Base-by-base conservation (phyloP, 1,140 invertebrate species). In the Ips typographus region DNA sequence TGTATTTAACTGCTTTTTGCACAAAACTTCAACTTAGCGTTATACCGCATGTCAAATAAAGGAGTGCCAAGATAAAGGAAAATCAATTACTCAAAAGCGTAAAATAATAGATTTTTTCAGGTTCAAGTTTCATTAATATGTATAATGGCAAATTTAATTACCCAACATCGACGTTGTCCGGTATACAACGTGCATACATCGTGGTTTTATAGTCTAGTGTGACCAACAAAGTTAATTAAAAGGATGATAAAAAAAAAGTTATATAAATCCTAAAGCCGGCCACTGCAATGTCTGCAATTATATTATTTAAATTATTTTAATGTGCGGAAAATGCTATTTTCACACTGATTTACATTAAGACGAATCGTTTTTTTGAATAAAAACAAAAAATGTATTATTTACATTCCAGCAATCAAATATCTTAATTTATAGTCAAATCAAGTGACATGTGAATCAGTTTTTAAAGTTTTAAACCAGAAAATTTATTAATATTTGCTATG, bases 161-260 rank as follows among this genome's bases (percentile, higher is more conserved):
- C 57, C 57, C 22, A 56, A 7, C 38, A 59, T 59, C 40, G n/a
- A 7, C 38, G 57, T n/a, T 59, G 2, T 59, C 37, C 38, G 42
- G 57, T 59, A 59, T 59, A 59, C 40, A 59, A 42, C 22, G 22
- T 22, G 22, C 22, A 22, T 22, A 22, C 22, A 22, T 22, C 22
- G 22, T 42, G 39, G 40, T 59, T 59, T 59, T 59, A 59, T 59
- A 59, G 57, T 42, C 6, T 59, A n/a, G 57, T 59, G 57, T 59
- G 57, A 59, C 57, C 40, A 59, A 59, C 57, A 42, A 22, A 40
- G 57, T 59, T 59, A 59, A 59, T 59, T 59, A 59, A 59, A 59
- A 59, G 8, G 38, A 59, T 59, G 57, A 59, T 59, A 8, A 58
- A 59, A 59, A 59, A 59, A 42, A 22, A 22, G 57, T 42, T 40